Conservation (phyloP, 2,888 invertebrate genomes). For the Xylophagus ater region DNA sequence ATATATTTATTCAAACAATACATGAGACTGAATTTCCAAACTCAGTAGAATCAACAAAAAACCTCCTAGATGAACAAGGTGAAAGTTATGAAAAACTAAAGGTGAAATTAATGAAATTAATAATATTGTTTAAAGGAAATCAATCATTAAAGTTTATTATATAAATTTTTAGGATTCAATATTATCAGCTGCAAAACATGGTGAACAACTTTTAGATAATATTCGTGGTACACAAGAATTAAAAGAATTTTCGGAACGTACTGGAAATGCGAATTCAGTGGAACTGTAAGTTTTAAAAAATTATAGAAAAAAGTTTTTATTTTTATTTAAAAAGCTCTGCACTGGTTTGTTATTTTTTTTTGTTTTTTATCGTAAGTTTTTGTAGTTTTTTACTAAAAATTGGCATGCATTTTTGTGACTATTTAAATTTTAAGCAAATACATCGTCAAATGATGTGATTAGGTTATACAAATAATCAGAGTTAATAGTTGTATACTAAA, state of each 20-base stretch:
- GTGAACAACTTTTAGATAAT: constrained; percentile 70
- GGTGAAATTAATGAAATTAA: constrained; percentile 20
- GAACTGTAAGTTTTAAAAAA: constrained; percentile 56
- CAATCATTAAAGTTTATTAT: constrained; percentile 9
- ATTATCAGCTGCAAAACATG: constrained; percentile 74
- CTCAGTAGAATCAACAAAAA: constrained; percentile 81
- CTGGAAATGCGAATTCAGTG: constrained; percentile 82
- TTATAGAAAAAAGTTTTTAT: not conserved
- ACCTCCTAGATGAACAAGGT: constrained; percentile 74
- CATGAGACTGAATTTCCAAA: constrained; percentile 91
- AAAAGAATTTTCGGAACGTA: constrained; percentile 54
- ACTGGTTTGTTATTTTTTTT: constrained; percentile 39
- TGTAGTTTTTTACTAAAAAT: no score
- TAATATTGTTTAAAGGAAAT: not conserved
- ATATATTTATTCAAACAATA: constrained; percentile 76
- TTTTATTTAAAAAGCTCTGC: constrained; percentile 30
- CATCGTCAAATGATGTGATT: no score
- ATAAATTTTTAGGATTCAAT: constrained; percentile 58
- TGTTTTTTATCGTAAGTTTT: no score
- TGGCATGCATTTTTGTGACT: no score
- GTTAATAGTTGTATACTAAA: no score
- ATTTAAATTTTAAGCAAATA: no score
- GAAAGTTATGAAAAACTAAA: constrained; percentile 46
- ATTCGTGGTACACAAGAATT: constrained; percentile 48
- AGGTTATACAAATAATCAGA: no score